These are phyloP conservation scores for Hystrix brachyura DNA, from an alignment of 2,113 vertebrate species.

Conservation along the genomic window DNA sequence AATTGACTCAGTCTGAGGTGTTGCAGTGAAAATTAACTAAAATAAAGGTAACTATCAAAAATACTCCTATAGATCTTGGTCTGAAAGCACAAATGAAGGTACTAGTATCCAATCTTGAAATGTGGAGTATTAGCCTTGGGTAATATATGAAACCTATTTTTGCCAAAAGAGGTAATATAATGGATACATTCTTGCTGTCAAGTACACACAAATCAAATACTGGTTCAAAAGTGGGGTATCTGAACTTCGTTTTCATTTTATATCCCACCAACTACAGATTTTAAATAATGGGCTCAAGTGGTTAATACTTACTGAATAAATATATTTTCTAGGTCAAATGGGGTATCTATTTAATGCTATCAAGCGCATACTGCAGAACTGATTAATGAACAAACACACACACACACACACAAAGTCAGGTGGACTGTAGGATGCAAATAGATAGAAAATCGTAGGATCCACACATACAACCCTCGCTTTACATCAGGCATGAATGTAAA, in stretches of 20 bases:
- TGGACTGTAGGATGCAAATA: conserved; percentile 47
- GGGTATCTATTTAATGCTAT: background rate
- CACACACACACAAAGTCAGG: conserved; percentile 3
- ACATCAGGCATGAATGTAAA: background rate
- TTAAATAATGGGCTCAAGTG: conserved; percentile 56
- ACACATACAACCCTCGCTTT: background rate
- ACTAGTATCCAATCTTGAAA: background rate
- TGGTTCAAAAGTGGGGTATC: background rate
- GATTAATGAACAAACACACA: background rate
- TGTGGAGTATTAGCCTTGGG: background rate
- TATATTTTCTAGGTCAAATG: background rate
- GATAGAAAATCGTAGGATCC: conserved; percentile 27
- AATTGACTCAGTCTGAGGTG: conserved; percentile 75
- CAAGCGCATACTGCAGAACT: conserved; percentile 42
- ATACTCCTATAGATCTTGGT: conserved; percentile 31
- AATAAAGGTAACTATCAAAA: conserved; percentile 71
- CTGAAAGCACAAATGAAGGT: conserved; percentile 32
- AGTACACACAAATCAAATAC: conserved; percentile 63
- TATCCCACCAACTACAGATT: background rate
- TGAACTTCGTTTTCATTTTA: conserved; percentile 36
- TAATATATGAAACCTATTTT: background rate
- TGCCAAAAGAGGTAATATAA: background rate
- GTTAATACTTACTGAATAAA: conserved; percentile 38
- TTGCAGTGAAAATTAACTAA: conserved; percentile 78
- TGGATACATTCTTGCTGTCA: conserved; percentile 9